A percentile compares a stretch with the other conserved stretches of the same genome.
phyloP scores from a whole-genome alignment of 2,797 vertebrate genomes.

The Chanos chanos region DNA sequence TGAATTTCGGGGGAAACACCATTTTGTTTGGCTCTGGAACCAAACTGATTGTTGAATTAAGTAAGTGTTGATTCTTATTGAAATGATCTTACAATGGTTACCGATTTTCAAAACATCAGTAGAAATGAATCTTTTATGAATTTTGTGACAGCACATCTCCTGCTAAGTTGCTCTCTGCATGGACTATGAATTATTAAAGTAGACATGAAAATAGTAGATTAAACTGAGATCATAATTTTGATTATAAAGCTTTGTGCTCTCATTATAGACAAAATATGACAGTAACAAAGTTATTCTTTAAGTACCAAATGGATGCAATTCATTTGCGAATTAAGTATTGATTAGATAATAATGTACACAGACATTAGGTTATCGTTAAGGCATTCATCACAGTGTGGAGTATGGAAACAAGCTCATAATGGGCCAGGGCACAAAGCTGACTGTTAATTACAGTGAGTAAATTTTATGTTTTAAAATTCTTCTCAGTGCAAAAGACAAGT shows the following conservation, averaged over 20 bases:
- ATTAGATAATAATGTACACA: no score
- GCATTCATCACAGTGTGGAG: slow-evolving; percentile 22
- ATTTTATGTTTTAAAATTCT: not conserved
- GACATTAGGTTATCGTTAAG: slow-evolving; percentile 17
- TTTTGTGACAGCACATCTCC: no score
- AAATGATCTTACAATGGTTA: no score
- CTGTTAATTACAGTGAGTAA: slow-evolving; percentile 20
- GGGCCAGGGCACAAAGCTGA: slow-evolving; percentile 22
- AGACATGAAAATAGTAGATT: not conserved
- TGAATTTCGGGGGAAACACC: slow-evolving; percentile 35
- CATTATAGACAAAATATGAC: no score
- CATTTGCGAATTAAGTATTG: no score
- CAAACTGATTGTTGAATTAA: slow-evolving; percentile 37
- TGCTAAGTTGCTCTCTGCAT: not conserved
- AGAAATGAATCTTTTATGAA: no score
- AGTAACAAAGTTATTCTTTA: no score
- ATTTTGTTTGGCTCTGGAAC: slow-evolving; percentile 45
- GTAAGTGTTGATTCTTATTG: no score
- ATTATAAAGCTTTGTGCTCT: not conserved
- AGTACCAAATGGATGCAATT: no score
- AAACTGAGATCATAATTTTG: not conserved
- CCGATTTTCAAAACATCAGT: no score
- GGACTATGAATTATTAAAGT: not conserved
- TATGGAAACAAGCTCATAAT: slow-evolving; percentile 23
- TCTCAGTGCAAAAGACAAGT: not conserved